phyloP scores from a whole-genome alignment of 1,140 invertebrate species.

The Dreissena rostriformis region DNA sequence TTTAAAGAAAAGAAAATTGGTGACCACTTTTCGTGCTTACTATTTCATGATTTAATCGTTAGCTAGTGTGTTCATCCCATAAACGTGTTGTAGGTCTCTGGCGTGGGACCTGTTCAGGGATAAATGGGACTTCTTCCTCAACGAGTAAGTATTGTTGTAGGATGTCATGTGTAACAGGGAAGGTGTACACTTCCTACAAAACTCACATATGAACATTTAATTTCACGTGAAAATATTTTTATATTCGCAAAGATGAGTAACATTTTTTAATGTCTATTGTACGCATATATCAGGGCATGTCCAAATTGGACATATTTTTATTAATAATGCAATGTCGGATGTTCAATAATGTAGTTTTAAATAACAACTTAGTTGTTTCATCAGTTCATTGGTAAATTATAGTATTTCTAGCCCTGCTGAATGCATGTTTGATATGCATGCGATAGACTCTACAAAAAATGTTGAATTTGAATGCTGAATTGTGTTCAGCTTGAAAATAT shows the following conservation, averaged over 20 bases:
- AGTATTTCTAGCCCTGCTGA: too few relatives aligned
- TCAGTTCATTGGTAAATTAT: too few relatives aligned
- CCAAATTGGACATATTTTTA: too few relatives aligned
- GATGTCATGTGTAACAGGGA: background rate
- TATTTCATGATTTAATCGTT: background rate
- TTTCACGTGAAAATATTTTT: background rate
- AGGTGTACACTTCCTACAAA: too few relatives aligned
- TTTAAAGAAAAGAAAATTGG: too few relatives aligned
- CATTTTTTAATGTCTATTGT: background rate
- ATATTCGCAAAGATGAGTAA: background rate
- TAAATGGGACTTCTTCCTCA: slow-evolving; percentile 84
- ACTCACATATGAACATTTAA: background rate
- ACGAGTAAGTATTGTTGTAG: slow-evolving; percentile 36
- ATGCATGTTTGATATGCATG: too few relatives aligned
- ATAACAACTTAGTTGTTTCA: too few relatives aligned
- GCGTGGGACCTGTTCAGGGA: slow-evolving; percentile 90
- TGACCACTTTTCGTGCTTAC: background rate
- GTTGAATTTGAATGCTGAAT: too few relatives aligned
- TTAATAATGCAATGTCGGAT: background rate
- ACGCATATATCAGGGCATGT: background rate
- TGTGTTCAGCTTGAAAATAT: too few relatives aligned
- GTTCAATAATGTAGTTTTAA: background rate
- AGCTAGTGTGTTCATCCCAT: background rate
- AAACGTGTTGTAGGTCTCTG: slow-evolving; percentile 81
- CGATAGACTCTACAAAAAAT: too few relatives aligned